Percentiles rank a stretch among this genome's conserved stretches.
phyloP scores from a whole-genome alignment of 2,797 vertebrate species.

The Eulemur albifrons region DNA sequence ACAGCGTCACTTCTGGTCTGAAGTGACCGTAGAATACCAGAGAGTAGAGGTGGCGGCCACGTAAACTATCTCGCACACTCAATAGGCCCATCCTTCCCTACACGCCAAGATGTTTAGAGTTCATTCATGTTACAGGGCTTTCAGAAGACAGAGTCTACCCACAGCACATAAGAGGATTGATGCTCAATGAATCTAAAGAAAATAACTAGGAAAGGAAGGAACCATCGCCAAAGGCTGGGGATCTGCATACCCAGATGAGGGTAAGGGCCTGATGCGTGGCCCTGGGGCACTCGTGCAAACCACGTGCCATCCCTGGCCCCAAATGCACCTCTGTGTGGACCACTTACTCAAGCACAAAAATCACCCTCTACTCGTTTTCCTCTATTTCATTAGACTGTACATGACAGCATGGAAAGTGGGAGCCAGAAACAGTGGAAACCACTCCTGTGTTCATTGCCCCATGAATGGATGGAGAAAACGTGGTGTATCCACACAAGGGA shows the following conservation, averaged over 20 bases:
- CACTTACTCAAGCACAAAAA: neutral
- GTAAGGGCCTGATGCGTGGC: rapidly evolving
- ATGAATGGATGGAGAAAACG: neutral
- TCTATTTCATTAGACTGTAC: neutral
- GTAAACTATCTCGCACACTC: neutral
- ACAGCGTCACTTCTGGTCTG: neutral
- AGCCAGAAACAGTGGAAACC: neutral
- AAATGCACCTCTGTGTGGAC: neutral
- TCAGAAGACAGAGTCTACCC: neutral
- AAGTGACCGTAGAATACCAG: neutral
- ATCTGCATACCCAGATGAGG: neutral
- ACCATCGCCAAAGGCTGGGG: neutral
- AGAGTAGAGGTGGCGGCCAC: neutral
- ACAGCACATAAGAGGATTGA: neutral
- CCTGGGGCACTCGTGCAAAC: neutral
- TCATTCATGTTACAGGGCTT: neutral
- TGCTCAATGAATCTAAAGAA: neutral
- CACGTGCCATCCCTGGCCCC: rapidly evolving
- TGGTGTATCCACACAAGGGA: too few relatives aligned
- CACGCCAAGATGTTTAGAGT: neutral
- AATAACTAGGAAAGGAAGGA: neutral
- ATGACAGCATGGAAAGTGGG: neutral
- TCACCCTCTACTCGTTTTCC: neutral
- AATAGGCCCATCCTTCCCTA: neutral
- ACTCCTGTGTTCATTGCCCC: neutral